phyloP scores from a whole-genome alignment of 2,888 invertebrate genomes.

The Tyria jacobaeae region DNA sequence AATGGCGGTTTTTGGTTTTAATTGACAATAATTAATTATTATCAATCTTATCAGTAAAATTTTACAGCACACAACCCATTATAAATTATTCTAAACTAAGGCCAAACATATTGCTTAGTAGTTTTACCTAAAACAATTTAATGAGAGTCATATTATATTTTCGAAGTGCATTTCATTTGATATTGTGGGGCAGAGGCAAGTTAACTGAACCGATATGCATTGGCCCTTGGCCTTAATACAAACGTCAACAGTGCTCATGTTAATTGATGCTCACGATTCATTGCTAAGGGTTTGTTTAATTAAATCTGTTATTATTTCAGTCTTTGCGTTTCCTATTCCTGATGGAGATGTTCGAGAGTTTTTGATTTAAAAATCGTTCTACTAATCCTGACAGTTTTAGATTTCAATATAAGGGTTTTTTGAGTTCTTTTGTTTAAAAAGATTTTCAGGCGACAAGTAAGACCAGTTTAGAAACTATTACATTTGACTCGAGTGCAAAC shows the following conservation, averaged over 20 bases:
- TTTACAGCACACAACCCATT: not conserved
- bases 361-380: no score
- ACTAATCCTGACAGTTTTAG: no score
- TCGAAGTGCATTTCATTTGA: not conserved
- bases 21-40: not conserved
- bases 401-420: no score
- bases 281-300: constrained; percentile 39
- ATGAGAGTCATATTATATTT: not conserved
- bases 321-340: no score
- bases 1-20: not conserved
- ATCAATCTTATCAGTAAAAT: not conserved
- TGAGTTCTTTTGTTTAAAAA: no score
- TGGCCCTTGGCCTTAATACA: constrained; percentile 73
- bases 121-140: not conserved
- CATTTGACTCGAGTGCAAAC: no score
- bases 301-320: constrained; percentile 40
- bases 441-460: no score
- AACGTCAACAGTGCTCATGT: constrained; percentile 55
- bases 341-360: no score
- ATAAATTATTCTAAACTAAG: not conserved
- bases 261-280: constrained; percentile 52
- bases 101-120: not conserved
- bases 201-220: constrained; percentile 36
- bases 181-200: constrained; percentile 19
- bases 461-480: no score